Evolutionary conservation across 2,888 invertebrate species (phyloP), one percentile per base, ranked within the genome.

Genomic region (Drosophila lutescens): DNA sequence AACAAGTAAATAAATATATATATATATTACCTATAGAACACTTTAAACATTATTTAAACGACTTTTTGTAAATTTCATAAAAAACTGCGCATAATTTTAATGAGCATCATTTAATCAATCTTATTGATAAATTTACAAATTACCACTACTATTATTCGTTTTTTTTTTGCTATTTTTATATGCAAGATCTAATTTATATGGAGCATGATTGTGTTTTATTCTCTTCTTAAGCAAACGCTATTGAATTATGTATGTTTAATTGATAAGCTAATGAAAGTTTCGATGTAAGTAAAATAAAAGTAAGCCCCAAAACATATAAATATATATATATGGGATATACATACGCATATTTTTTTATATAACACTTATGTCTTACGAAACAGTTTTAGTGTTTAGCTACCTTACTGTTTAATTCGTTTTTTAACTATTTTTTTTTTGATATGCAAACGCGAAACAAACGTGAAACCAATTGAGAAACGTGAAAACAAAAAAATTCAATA

Each of bases 331-430:
- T 69, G 58, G 58, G 61, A 68, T 76, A 72, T 63, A 73, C 49
- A 76, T 74, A 77, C 59, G 76, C 78, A 86, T 76, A 80, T 86
- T 83, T 83, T 79, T 82, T 87, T 80, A 78, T 74, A 87, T 59
- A 77, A 54, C 65, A 68, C 66, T 62, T 79, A 79, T 77, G 80
- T 78, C 84, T 71, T 59, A 75, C 62, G 60, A 69, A 58, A 54
- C 53, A 43, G 44, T 60, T 82, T 82, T 80, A 82, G 87, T 80
- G 62, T 70, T 49, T 86, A 82, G 80, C 80, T 86, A 83, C 58
- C 71, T 86, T 80, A 84, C 70, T 62, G 81, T 74, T 86, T 80
- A 56, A 70, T 69, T 79, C 61, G 68, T 53, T 34, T 56, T 77
- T 82, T 80, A 82, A 80, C 77, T 83, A 77, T 86, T 86, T 86